Base-by-base conservation (phyloP, 2,888 invertebrate species). In the Andrena bucephala region DNA sequence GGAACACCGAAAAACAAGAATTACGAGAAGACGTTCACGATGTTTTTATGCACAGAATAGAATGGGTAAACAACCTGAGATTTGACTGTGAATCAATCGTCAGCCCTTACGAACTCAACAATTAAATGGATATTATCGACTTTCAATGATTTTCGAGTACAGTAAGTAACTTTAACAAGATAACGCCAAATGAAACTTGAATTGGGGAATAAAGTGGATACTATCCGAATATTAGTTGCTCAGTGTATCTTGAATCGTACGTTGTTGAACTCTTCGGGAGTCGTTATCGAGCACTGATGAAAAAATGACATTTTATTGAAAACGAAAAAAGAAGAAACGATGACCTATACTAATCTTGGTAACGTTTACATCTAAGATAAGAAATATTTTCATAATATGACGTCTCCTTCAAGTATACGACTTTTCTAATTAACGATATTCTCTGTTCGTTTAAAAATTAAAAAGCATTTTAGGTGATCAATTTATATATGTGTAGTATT, bases 321-420 rank as follows among this genome's bases (percentile, higher is more conserved):
- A 57, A 57, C 13, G 24, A 60, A 48, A 70, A 60, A 48, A 70
- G 31, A 20, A 60, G 16, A 42, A 59, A 69, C 68, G 57, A 57
- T 10, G 57, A 69, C 27, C 68, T 10, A 5, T n/a, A 27, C 42
- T 42, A 42, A 69, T 57, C 68, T 54, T 10, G 27, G 8, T 7
- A 68, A 68, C 27, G 36, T 10, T 57, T 27, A 1, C 42, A 29
- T 13, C 42, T 42, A n/a, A 59, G 27, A 48, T 59, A 24, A 57
- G 20, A 42, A n/a, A 60, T 13, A 36, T 36, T 27, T 42, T 24
- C n/a, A 8, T 10, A n/a, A 2, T 36, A 42, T 13, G 7, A 5
- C 33, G 8, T 16, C 52, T 54, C 27, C 36, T 2, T 20, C 16
- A 16, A 54, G 16, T 54, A 36, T 36, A 54, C 33, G 5, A 42